phyloP scores from a whole-genome alignment of 2,797 vertebrate genomes.

The Esox masquinongy region DNA sequence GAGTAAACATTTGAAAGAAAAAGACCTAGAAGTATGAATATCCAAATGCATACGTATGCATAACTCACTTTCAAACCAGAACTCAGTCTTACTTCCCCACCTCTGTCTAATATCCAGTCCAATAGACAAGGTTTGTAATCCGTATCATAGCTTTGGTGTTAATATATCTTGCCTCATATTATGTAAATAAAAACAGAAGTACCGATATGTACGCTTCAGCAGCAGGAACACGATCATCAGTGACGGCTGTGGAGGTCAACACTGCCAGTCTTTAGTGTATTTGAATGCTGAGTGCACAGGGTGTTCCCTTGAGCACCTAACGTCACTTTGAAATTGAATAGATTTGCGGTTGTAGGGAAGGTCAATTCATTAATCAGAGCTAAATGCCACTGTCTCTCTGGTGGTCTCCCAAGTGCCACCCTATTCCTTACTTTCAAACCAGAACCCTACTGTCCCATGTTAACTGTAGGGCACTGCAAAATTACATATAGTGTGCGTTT shows the following conservation, averaged over 20 bases:
- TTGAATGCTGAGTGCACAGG: conserved; percentile 63
- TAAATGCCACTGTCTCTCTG: conserved; percentile 71
- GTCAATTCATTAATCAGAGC: conserved; percentile 83
- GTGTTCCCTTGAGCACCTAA: conserved; percentile 50
- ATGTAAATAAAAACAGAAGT: background rate
- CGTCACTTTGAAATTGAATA: conserved; percentile 78
- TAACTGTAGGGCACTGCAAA: background rate
- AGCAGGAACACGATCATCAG: background rate
- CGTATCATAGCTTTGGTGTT: background rate
- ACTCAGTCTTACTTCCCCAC: too few species aligned
- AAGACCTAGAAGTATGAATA: too few species aligned
- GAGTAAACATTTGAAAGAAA: too few species aligned
- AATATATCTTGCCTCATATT: background rate
- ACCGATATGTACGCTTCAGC: background rate
- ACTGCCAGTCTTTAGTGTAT: conserved; percentile 46
- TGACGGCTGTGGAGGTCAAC: background rate
- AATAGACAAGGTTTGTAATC: too few species aligned
- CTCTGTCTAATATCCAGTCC: too few species aligned
- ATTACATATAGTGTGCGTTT: background rate
- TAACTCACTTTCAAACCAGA: too few species aligned
- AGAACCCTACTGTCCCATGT: background rate
- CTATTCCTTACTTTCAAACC: background rate
- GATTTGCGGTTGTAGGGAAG: conserved; percentile 76
- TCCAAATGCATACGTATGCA: too few species aligned
- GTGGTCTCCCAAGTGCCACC: background rate